phyloP scores from a whole-genome alignment of 2,888 invertebrate genomes.

The Eupithecia tripunctaria region DNA sequence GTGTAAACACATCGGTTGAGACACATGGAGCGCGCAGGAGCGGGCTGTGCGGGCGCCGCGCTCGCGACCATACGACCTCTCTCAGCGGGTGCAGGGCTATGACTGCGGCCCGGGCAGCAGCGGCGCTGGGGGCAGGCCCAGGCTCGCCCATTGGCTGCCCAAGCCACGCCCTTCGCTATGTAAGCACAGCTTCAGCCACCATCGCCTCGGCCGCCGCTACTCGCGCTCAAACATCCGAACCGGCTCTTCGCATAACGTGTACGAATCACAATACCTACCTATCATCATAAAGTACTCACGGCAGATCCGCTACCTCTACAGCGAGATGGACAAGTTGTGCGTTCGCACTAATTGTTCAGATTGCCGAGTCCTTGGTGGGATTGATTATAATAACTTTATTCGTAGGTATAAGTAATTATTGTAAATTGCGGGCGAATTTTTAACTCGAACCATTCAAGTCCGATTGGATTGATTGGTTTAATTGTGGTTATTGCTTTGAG shows the following conservation, averaged over 20 bases:
- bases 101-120: slow-evolving; percentile 53
- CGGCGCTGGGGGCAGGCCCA: background rate
- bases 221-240: slow-evolving; percentile 51
- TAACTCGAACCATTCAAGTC: slow-evolving; percentile 16
- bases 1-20: slow-evolving; percentile 32
- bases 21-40: slow-evolving; percentile 31
- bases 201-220: slow-evolving; percentile 53
- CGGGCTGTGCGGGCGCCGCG: slow-evolving; percentile 32
- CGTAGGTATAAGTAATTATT: slow-evolving; percentile 14
- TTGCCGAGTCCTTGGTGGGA: slow-evolving; percentile 35
- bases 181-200: slow-evolving; percentile 41
- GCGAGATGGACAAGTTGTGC: slow-evolving; percentile 28
- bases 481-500: slow-evolving; percentile 12
- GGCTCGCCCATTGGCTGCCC: slow-evolving; percentile 23
- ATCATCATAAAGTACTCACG: slow-evolving; percentile 49
- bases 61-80: slow-evolving; percentile 39
- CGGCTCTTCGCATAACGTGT: slow-evolving; percentile 57
- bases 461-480: slow-evolving; percentile 19
- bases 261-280: slow-evolving; percentile 54
- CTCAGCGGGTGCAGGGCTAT: slow-evolving; percentile 56
- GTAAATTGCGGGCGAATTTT: slow-evolving; percentile 17
- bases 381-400: slow-evolving; percentile 37
- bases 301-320: slow-evolving; percentile 29
- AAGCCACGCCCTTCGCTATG: slow-evolving; percentile 44
- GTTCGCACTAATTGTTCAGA: slow-evolving; percentile 32